Evolutionary conservation across 2,113 vertebrate genomes (phyloP), one percentile per base, ranked within the genome.

Genomic region (Poecilia latipinna): DNA sequence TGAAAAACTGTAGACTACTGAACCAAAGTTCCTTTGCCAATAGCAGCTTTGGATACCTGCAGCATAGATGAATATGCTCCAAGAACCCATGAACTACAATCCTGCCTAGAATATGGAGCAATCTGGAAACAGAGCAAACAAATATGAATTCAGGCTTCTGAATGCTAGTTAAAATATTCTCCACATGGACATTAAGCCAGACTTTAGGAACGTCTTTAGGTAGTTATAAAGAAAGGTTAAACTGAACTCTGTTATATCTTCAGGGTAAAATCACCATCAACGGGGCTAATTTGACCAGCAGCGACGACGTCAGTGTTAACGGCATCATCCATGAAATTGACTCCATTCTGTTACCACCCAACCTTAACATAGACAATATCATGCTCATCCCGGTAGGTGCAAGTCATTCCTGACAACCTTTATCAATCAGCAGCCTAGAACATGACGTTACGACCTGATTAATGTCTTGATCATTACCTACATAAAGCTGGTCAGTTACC

Each of bases 251-350:
- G 31, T 22, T 11, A 61, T 72, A 0, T 69, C 72, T 79, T 33
- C 91, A 99, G 97, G 94, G 87, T 22, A 74, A 72, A 0, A 65
- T 97, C n/a, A 72, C 87, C 68, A 76, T 97, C 86, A 97, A 97
- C 22, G 80, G 94, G 12, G 93, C 92, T 0, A 95, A 91, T 68
- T 88, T 99, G 71, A 84, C 96, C 29, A 76, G 88, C 85, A 95
- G 94, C 0, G 92, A 97, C 31, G 82, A 72, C 29, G 64, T 96
- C 83, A 91, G 91, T 62, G 85, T 91, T 15, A 99, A 99, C 3
- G 97, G 98, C 0, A 93, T 99, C 71, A 94, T 98, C 78, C 95
- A 99, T 12, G 70, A 96, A 84, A 95, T 99, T 69, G 91, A 96
- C 87, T 93, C 82, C 15, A 13, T 97, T 26, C 92, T 98, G 54